phyloP scores from a whole-genome alignment of 2,113 vertebrate genomes.

The Arvicanthis niloticus region DNA sequence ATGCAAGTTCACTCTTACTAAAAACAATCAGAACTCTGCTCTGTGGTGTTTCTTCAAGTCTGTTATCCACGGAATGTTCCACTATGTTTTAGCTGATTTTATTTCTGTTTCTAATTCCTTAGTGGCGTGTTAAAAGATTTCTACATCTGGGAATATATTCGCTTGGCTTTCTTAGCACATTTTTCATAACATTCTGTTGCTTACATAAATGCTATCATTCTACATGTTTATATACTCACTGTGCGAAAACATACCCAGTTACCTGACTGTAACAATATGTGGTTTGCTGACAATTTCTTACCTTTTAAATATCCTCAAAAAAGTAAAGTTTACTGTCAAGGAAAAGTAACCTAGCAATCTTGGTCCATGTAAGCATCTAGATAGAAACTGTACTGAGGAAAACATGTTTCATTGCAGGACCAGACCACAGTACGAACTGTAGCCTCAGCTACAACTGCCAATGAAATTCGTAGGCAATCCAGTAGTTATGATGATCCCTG shows the following conservation, averaged over 20 bases:
- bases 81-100: conserved; percentile 70
- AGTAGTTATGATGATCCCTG: conserved; percentile 98
- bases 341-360: conserved; percentile 81
- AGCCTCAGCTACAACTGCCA: conserved; percentile 93
- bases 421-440: conserved; percentile 96
- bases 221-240: conserved; percentile 76
- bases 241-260: conserved; percentile 79
- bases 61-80: conserved; percentile 71
- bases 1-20: conserved; percentile 72
- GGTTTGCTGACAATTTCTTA: conserved; percentile 75
- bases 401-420: conserved; percentile 91
- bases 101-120: conserved; percentile 61
- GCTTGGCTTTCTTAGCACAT: conserved; percentile 85
- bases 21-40: conserved; percentile 46
- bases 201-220: conserved; percentile 85
- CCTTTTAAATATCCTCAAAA: conserved; percentile 69
- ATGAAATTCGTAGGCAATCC: conserved; percentile 99
- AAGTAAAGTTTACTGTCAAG: conserved; percentile 83
- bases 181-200: conserved; percentile 83
- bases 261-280: conserved; percentile 59
- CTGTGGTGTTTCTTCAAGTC: conserved; percentile 73
- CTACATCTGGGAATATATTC: conserved; percentile 73
- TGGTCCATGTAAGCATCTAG: conserved; percentile 77
- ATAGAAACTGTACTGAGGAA: conserved; percentile 87
- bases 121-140: conserved; percentile 68